Percentiles rank a stretch among this genome's conserved stretches.
phyloP scores from a whole-genome alignment of 2,113 vertebrate species.

The Crotophaga sulcirostris region DNA sequence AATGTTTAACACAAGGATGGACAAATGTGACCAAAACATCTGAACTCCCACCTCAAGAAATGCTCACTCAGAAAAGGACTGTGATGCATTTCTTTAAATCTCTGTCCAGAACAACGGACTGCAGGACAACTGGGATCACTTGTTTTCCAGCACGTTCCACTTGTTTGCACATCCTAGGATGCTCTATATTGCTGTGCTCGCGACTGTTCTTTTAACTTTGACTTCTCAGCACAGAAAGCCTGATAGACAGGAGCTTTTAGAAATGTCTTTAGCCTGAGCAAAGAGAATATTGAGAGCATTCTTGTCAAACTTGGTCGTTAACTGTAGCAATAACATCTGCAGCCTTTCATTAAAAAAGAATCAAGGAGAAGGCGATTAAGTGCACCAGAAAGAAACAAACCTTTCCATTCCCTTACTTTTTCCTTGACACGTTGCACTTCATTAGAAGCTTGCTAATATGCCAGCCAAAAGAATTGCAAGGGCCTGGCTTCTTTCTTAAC shows the following conservation, averaged over 20 bases:
- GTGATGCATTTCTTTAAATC: neutral
- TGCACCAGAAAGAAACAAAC: conserved; percentile 41
- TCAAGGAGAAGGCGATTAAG: conserved; percentile 46
- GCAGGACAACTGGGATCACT: neutral
- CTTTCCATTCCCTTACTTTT: conserved; percentile 45
- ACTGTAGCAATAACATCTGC: neutral
- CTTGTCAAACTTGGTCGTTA: conserved; percentile 21
- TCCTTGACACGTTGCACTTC: conserved; percentile 45
- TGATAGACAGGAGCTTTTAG: neutral
- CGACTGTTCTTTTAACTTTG: neutral
- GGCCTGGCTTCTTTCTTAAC: conserved; percentile 47
- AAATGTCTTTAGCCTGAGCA: neutral
- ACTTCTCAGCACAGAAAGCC: neutral
- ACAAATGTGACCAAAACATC: neutral
- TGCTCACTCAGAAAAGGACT: neutral
- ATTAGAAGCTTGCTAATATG: conserved; percentile 17
- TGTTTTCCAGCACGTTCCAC: neutral
- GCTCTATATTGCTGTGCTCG: neutral
- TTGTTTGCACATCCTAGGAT: neutral
- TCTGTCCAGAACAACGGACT: neutral
- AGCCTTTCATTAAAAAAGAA: conserved; percentile 14
- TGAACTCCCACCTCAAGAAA: neutral
- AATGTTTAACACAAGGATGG: neutral
- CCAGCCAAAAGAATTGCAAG: conserved; percentile 47
- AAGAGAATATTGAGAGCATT: neutral